These are phyloP conservation scores for Sycobia sp. DNA, from an alignment of 1,140 invertebrate species.

Conservation along the genomic window DNA sequence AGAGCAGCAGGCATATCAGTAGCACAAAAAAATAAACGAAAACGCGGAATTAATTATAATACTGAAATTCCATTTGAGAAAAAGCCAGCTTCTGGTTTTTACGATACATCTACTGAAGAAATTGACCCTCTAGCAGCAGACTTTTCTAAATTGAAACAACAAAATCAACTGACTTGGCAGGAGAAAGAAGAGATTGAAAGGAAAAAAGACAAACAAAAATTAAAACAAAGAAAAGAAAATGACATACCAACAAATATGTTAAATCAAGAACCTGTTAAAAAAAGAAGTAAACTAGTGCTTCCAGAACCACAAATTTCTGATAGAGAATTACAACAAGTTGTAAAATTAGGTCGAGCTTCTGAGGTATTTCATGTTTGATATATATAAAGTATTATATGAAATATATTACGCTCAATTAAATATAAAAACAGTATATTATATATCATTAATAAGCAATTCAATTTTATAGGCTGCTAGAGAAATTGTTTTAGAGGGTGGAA, in stretches of 20 bases:
- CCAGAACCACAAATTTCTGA: slow-evolving; percentile 98
- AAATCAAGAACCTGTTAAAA: slow-evolving; percentile 87
- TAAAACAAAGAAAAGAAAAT: slow-evolving; percentile 95
- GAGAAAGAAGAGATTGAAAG: slow-evolving; percentile 89
- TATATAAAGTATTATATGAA: neutral
- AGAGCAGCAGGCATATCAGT: slow-evolving; percentile 96
- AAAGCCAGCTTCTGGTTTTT: slow-evolving; percentile 87
- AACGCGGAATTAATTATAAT: slow-evolving; percentile 96
- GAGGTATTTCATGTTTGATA: slow-evolving; percentile 65
- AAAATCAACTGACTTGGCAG: slow-evolving; percentile 91
- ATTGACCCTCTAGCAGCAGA: slow-evolving; percentile 86
- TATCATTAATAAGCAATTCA: too few relatives aligned
- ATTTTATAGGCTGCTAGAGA: slow-evolving; percentile 75
- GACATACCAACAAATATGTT: slow-evolving; percentile 92
- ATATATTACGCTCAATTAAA: too few relatives aligned
- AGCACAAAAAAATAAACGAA: slow-evolving; percentile 73
- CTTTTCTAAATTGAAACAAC: slow-evolving; percentile 86
- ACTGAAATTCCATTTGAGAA: slow-evolving; percentile 98
- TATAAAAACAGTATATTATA: too few relatives aligned
- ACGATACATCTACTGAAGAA: slow-evolving; percentile 88
- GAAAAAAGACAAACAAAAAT: slow-evolving; percentile 88
- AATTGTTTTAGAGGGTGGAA: slow-evolving; percentile 83
- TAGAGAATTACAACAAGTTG: slow-evolving; percentile 86
- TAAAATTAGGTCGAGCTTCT: slow-evolving; percentile 94
- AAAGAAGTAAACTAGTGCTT: slow-evolving; percentile 94